Evolutionary conservation across 2,113 vertebrate genomes (phyloP), one percentile per base, ranked within the genome.

Genomic region (Agapornis roseicollis): DNA sequence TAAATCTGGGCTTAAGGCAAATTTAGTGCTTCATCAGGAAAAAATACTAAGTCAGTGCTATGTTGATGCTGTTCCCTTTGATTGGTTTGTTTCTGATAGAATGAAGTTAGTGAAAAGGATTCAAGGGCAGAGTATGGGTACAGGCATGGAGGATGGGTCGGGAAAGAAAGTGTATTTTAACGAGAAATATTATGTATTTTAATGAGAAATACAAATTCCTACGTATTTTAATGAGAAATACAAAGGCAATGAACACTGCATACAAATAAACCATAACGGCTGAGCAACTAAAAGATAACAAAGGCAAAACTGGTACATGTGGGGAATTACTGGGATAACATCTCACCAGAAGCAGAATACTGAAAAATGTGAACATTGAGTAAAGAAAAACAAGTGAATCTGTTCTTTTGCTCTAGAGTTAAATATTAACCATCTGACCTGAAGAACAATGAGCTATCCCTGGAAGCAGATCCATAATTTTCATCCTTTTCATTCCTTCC

Each of bases 201-300:
- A n/a, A n/a, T n/a, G n/a, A n/a, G n/a, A n/a, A n/a, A n/a, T n/a
- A n/a, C n/a, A n/a, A n/a, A n/a, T n/a, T n/a, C n/a, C n/a, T n/a
- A n/a, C n/a, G n/a, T n/a, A n/a, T n/a, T n/a, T n/a, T n/a, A n/a
- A n/a, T n/a, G 24, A 70, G 55, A 83, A 78, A 63, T 33, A 55
- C 11, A 63, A 77, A 55, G 52, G 19, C 93, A 80, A 58, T 80
- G 7, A 63, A 47, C 37, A 20, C 28, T 33, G 17, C 13, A 14
- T 39, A 68, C 0, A 0, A 90, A 60, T 86, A 71, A 78, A 74
- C 33, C 22, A 2, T 23, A 74, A 49, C 0, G 1, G 14, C 41
- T 80, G 47, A 78, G 69, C 19, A 71, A 46, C n/a, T 56, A 50
- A 63, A 84, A 52, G 27, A 27, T 53, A 80, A 68, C 35, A 80